Percentiles rank a stretch among this genome's conserved stretches.
These are phyloP conservation scores for Idris sp. DNA, from an alignment of 1,140 invertebrate genomes.

Conservation along the genomic window DNA sequence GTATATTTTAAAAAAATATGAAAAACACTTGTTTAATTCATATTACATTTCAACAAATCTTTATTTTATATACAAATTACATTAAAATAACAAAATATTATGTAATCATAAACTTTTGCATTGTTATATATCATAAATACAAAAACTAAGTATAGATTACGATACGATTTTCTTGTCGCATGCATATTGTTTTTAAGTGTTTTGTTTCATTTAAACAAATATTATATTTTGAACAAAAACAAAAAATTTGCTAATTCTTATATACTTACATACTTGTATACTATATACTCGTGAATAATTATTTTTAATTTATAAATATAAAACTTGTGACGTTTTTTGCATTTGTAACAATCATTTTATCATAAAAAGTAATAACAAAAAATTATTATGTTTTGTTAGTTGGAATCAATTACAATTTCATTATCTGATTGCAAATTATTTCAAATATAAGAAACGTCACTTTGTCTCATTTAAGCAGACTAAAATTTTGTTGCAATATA, in stretches of 20 bases:
- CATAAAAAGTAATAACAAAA: too few species aligned
- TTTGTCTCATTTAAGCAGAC: constrained; percentile 10
- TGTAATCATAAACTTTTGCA: constrained; percentile 48
- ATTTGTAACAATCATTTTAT: constrained; percentile 10
- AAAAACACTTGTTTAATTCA: too few species aligned
- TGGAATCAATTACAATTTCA: too few species aligned
- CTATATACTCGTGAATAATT: constrained; percentile 9
- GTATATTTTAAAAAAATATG: too few species aligned
- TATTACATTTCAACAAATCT: too few species aligned
- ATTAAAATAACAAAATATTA: constrained; percentile 29
- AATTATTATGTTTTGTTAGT: too few species aligned
- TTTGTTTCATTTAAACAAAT: constrained; percentile 23
- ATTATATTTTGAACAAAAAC: constrained; percentile 16
- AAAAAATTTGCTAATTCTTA: constrained; percentile 9
- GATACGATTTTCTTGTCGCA: constrained; percentile 25
- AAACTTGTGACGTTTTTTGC: constrained; percentile 15
- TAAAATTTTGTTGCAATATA: too few species aligned
- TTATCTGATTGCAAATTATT: neutral
- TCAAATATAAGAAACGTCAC: constrained; percentile 10
- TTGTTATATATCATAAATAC: constrained; percentile 45
- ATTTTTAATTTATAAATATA: constrained; percentile 18
- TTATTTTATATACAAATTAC: too few species aligned
- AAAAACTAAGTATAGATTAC: constrained; percentile 46
- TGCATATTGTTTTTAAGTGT: constrained; percentile 30
- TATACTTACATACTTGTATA: constrained; percentile 19